Percentiles rank a stretch among this genome's conserved stretches.
These are phyloP conservation scores for Argynnis bischoffii DNA, from an alignment of 2,888 invertebrate species.

Conservation along the genomic window DNA sequence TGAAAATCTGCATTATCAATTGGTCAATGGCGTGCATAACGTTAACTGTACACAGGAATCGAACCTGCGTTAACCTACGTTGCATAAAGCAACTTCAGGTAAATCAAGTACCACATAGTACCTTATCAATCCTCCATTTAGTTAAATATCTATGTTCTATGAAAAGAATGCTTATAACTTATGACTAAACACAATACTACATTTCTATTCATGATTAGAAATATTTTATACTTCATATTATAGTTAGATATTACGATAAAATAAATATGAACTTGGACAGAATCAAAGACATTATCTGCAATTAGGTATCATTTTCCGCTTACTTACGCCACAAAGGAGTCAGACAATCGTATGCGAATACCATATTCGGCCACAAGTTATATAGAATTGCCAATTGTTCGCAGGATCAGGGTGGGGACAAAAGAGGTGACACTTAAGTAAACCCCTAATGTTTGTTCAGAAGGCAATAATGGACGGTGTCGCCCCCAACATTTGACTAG, in stretches of 20 bases:
- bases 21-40: too few relatives aligned
- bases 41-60: too few relatives aligned
- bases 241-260: neutral
- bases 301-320: constrained; percentile 1
- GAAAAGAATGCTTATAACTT: too few relatives aligned
- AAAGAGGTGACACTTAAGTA: constrained; percentile 56
- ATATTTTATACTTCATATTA: too few relatives aligned
- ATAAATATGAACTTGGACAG: neutral
- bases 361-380: constrained; percentile 29
- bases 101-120: too few relatives aligned
- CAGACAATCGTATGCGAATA: constrained; percentile 17
- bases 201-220: too few relatives aligned
- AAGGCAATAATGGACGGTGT: constrained; percentile 75
- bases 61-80: too few relatives aligned
- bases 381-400: constrained; percentile 39
- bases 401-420: constrained; percentile 43
- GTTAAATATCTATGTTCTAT: too few relatives aligned
- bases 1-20: too few relatives aligned
- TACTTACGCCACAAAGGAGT: constrained; percentile 15
- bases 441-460: constrained; percentile 68
- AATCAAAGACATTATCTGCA: neutral
- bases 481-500: constrained; percentile 71
- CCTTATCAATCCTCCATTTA: too few relatives aligned
- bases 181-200: too few relatives aligned
- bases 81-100: too few relatives aligned